Conservation (phyloP, 2,888 invertebrate genomes). For the Alentia gelatinosa region DNA sequence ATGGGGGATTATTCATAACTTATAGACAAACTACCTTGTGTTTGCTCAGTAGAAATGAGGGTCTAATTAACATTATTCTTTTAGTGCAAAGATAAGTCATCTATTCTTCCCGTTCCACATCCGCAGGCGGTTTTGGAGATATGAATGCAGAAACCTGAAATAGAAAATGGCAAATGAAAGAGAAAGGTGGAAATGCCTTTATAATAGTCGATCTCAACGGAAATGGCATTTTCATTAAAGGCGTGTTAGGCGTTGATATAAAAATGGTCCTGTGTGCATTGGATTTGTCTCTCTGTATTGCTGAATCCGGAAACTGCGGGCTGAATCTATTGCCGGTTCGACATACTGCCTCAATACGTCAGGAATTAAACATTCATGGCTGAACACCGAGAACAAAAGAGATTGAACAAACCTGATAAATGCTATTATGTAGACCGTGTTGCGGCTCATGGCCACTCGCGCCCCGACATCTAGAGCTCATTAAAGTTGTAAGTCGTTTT, state of each 20-base stretch:
- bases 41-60: too few relatives aligned
- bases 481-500: neutral
- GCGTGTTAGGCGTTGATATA: neutral
- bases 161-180: too few relatives aligned
- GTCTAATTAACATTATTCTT: too few relatives aligned
- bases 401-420: neutral
- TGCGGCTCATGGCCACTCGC: neutral
- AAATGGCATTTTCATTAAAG: neutral
- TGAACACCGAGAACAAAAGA: neutral
- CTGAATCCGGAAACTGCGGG: neutral
- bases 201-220: neutral
- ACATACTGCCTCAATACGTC: neutral
- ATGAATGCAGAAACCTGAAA: too few relatives aligned
- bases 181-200: neutral
- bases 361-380: neutral
- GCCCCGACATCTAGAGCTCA: neutral
- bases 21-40: too few relatives aligned
- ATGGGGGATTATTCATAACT: too few relatives aligned
- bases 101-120: too few relatives aligned
- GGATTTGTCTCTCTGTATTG: neutral
- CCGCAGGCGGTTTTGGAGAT: too few relatives aligned
- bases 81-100: too few relatives aligned
- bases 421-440: neutral
- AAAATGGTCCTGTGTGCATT: neutral
- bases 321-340: neutral